These are phyloP conservation scores for Pterostichus niger DNA, from an alignment of 2,888 invertebrate species.

Conservation along the genomic window DNA sequence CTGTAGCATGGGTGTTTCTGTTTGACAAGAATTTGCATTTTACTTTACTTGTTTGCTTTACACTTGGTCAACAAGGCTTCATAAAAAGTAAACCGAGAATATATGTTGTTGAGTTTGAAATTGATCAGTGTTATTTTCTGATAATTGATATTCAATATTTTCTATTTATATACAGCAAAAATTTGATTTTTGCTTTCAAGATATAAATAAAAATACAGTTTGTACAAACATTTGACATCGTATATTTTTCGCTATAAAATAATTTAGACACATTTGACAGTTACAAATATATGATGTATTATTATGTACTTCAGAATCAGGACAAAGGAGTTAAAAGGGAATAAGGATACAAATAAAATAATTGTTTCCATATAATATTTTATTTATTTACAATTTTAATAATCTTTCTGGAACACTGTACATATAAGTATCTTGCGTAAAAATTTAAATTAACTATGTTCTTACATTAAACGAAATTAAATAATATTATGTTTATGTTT, in stretches of 20 bases:
- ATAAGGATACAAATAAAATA: slow-evolving; percentile 26
- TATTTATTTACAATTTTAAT: slow-evolving; percentile 64
- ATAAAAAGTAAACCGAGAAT: slow-evolving; percentile 3
- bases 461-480: slow-evolving; percentile 55
- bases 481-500: slow-evolving; percentile 28
- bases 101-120: neutral
- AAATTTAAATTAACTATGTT: slow-evolving; percentile 60
- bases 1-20: neutral
- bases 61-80: slow-evolving; percentile 12
- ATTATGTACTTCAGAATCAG: neutral
- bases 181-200: no score
- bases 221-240: no score
- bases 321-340: neutral
- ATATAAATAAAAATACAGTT: no score
- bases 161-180: no score
- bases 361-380: slow-evolving; percentile 59
- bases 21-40: slow-evolving; percentile 37
- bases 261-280: no score
- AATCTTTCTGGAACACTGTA: slow-evolving; percentile 54
- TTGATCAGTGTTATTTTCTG: neutral
- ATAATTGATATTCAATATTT: neutral
- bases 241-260: no score
- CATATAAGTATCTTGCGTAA: slow-evolving; percentile 62
- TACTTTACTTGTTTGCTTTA: slow-evolving; percentile 38
- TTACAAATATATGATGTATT: no score